Percentiles rank a stretch among this genome's conserved stretches.
Conservation (phyloP, 2,888 invertebrate genomes). For the Bruchidius siliquastri region DNA sequence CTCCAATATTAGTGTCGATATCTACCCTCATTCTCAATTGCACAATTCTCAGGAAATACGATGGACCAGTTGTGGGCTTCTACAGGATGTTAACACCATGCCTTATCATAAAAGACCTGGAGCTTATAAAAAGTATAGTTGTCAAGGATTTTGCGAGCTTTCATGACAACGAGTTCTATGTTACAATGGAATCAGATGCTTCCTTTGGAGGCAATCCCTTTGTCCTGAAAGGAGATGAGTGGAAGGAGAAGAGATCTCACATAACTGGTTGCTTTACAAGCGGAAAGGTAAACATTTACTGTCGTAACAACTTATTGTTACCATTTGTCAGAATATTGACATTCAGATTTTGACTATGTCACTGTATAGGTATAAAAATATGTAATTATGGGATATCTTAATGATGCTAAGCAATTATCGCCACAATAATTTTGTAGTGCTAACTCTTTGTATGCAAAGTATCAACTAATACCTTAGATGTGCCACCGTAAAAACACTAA, state of each 20-base stretch:
- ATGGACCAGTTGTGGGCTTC: constrained; percentile 40
- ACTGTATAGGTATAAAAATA: too few relatives aligned
- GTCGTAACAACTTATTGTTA: too few relatives aligned
- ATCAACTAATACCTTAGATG: too few relatives aligned
- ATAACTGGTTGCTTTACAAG: constrained; percentile 51
- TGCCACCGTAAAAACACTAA: too few relatives aligned
- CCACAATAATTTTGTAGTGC: too few relatives aligned
- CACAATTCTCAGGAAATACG: constrained; percentile 33
- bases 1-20: too few relatives aligned
- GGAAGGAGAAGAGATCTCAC: constrained; percentile 50
- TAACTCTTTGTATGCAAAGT: too few relatives aligned
- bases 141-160: constrained; percentile 41
- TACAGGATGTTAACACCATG: constrained; percentile 36
- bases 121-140: constrained; percentile 38
- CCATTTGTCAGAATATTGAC: too few relatives aligned
- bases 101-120: constrained; percentile 38
- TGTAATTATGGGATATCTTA: too few relatives aligned
- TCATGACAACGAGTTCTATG: constrained; percentile 40
- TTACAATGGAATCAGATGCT: constrained; percentile 46
- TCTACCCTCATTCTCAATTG: background rate
- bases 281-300: constrained; percentile 34
- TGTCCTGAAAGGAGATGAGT: constrained; percentile 46
- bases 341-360: too few relatives aligned
- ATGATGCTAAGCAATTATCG: too few relatives aligned
- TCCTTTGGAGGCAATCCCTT: constrained; percentile 50